Evolutionary conservation across 2,797 vertebrate genomes (phyloP), one percentile per base, ranked within the genome.

Genomic region (Myripristis jacobus): DNA sequence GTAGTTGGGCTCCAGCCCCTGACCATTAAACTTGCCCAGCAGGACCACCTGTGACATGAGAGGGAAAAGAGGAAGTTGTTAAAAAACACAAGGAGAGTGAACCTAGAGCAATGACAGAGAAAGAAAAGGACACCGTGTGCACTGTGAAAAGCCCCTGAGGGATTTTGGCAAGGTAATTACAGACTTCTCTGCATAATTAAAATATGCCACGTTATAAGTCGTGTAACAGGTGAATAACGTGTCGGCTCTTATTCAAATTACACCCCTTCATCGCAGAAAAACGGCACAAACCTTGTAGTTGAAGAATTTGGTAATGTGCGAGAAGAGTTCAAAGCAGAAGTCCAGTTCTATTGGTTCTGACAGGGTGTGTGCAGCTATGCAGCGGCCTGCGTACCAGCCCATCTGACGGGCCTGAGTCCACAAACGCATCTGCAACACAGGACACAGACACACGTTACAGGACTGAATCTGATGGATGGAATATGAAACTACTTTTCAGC

Each of bases 241-340:
- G 2, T 1, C 6, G 4, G 48, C 79, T 70, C 60, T 29, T 18
- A 11, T 43, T 69, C 19, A 13, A 63, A 66, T 16, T 18, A 6
- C 43, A 47, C 24, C 0, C 2, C 15, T 2, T 13, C 5, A 2
- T 44, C 21, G 46, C 24, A 12, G 55, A 36, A 12, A 44, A 56
- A 59, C 4, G 13, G 15, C 2, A 27, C 41, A 8, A 76, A 97
- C 97, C 96, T 99, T 99, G 85, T 96, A 97, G 91, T 95, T 98
- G 85, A 99, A 99, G 91, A 99, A 98, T 66, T 94, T 98, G 8
- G 97, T 99, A 3, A 98, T 92, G 6, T 99, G 97, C 46, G 97
- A 94, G 88, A 99, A 99, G 8, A 98, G 94, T 76, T 99, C 97
- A n/a, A 99, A 99, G 93, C 97, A 96, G 94, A 99, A 98, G 86